Evolutionary conservation across 2,888 invertebrate species (phyloP).

Genomic region (Leistus spinibarbis): DNA sequence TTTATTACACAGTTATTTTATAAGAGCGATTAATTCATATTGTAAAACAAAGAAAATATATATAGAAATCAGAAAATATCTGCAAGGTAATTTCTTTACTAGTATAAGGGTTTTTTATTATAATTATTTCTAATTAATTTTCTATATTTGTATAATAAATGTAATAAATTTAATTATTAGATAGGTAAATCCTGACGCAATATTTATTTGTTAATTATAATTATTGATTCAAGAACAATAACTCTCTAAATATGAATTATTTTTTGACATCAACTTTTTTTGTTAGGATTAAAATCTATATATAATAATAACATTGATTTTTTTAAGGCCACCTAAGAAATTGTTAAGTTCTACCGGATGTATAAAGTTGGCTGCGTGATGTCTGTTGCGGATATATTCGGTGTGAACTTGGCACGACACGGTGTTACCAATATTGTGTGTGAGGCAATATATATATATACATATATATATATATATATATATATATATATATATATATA

Average conservation of each 20-base stretch:
- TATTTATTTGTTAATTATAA: too few species aligned
- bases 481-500: too few species aligned
- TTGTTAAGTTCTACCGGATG: not conserved
- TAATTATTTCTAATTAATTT: too few species aligned
- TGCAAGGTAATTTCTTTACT: not conserved
- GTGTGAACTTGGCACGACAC: not conserved
- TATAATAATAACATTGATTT: not conserved
- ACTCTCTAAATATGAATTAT: too few species aligned
- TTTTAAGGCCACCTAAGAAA: not conserved
- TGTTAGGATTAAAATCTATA: not conserved
- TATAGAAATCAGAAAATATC: not conserved
- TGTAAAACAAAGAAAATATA: not conserved
- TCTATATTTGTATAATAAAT: not conserved
- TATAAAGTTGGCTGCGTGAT: not conserved
- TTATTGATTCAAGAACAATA: too few species aligned
- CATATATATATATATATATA: too few species aligned
- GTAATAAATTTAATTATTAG: too few species aligned
- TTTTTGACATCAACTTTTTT: too few species aligned
- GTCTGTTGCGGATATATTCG: not conserved
- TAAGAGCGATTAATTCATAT: not conserved
- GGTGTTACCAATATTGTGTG: not conserved
- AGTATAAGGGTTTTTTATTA: not conserved
- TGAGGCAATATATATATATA: not conserved
- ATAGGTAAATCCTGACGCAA: too few species aligned
- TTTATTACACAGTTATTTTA: not conserved